A percentile compares a stretch with the other conserved stretches of the same genome.
These are phyloP conservation scores for Pseudobourletiella spinata DNA, from an alignment of 1,140 invertebrate genomes.

Conservation along the genomic window DNA sequence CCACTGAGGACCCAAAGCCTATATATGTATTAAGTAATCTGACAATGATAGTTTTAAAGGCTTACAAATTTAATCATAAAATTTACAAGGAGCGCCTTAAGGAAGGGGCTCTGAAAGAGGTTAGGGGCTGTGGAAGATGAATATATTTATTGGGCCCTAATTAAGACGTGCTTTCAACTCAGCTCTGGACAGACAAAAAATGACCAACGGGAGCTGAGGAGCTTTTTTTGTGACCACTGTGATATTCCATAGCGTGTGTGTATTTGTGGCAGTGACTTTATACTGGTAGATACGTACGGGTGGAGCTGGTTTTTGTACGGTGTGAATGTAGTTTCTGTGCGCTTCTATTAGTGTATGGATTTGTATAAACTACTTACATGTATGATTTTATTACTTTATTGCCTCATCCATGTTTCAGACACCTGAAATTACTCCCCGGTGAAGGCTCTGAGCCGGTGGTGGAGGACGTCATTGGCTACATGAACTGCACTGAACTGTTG, in stretches of 20 bases:
- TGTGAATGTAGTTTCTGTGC: no score
- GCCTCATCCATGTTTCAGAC: not conserved
- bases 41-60: not conserved
- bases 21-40: not conserved
- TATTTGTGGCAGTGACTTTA: not conserved
- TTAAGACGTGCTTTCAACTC: no score
- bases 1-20: not conserved
- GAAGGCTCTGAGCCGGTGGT: not conserved
- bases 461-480: no score
- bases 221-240: not conserved
- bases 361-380: not conserved
- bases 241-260: not conserved
- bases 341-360: not conserved
- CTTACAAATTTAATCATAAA: no score
- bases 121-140: no score
- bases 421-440: not conserved
- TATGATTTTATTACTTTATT: not conserved
- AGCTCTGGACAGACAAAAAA: not conserved
- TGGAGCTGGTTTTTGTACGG: no score
- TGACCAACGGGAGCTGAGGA: not conserved
- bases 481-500: no score
- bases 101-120: not conserved
- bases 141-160: slow-evolving; percentile 17
- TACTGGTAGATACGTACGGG: not conserved
- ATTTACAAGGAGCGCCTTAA: not conserved